phyloP scores from a whole-genome alignment of 1,140 invertebrate species.

The Drosophila parabipectinata region DNA sequence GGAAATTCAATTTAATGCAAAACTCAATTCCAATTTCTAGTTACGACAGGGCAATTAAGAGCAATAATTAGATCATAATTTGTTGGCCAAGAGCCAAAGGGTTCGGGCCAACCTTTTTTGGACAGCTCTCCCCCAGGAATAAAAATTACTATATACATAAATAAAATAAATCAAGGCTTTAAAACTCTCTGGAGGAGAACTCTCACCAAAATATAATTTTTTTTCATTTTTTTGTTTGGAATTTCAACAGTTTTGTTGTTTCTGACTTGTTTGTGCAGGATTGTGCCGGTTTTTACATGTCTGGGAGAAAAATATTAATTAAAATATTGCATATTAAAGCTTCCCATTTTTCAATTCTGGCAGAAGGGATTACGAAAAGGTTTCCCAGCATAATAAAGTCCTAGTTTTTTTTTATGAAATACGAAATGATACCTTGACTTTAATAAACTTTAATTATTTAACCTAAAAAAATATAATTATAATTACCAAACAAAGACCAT shows the following conservation, averaged over 20 bases:
- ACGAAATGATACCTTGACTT: background rate
- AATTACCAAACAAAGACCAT: background rate
- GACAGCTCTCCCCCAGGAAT: constrained; percentile 26
- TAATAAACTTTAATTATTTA: background rate
- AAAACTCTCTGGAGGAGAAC: constrained; percentile 18
- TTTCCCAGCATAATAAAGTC: background rate
- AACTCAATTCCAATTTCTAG: constrained; percentile 45
- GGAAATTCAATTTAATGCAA: constrained; percentile 28
- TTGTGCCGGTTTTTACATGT: too few relatives aligned
- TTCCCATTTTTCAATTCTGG: background rate
- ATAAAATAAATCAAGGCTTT: constrained; percentile 29
- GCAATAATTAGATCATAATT: constrained; percentile 48
- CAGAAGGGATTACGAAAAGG: constrained; percentile 2
- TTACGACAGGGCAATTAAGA: constrained; percentile 26
- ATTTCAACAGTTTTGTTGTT: background rate
- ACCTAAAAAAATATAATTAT: background rate
- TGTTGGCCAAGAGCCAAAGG: constrained; percentile 24
- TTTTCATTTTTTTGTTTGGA: constrained; percentile 32
- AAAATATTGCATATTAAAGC: constrained; percentile 69
- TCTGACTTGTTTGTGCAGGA: too few relatives aligned
- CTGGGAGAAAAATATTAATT: constrained; percentile 65
- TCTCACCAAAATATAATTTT: constrained; percentile 51
- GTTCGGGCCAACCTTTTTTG: constrained; percentile 6
- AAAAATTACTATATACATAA: constrained; percentile 1
- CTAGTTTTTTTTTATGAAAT: too few relatives aligned